A percentile compares a stretch with the other conserved stretches of the same genome.
Conservation (phyloP, 1,140 invertebrate genomes). For the Antheraea mylitta region DNA sequence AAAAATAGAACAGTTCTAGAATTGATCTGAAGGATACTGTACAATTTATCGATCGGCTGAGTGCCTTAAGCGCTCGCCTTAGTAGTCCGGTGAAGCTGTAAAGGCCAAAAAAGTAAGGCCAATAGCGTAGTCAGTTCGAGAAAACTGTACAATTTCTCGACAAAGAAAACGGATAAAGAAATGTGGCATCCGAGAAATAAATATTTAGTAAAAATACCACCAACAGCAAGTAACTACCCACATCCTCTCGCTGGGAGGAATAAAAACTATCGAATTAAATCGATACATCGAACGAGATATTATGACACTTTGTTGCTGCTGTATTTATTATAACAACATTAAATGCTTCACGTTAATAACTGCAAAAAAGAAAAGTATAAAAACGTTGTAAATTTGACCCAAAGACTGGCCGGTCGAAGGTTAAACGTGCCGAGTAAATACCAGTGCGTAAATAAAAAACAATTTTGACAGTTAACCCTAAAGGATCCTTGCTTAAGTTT, state of each 20-base stretch:
- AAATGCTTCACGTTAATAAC: not conserved
- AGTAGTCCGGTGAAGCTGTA: no score
- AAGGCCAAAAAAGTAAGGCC: no score
- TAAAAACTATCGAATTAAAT: not conserved
- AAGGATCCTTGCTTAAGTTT: conserved; percentile 65
- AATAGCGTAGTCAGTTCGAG: no score
- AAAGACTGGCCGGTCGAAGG: conserved; percentile 11
- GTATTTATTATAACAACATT: conserved; percentile 4
- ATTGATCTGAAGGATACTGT: no score
- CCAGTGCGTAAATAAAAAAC: not conserved
- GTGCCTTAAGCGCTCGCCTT: no score
- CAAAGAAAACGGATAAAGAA: not conserved
- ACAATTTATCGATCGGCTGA: no score
- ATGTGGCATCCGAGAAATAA: not conserved
- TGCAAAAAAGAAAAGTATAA: conserved; percentile 5
- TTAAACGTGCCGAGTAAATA: not conserved
- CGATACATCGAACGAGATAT: conserved; percentile 4
- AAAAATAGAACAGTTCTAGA: no score
- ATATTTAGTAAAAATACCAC: not conserved
- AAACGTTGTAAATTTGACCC: conserved; percentile 7
- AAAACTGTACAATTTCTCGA: no score
- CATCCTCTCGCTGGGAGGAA: not conserved
- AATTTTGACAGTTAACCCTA: conserved; percentile 56
- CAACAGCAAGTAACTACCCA: not conserved
- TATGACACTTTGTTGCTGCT: conserved; percentile 9